Evolutionary conservation across 2,888 invertebrate species (phyloP).

Genomic region (Apantesis nais): DNA sequence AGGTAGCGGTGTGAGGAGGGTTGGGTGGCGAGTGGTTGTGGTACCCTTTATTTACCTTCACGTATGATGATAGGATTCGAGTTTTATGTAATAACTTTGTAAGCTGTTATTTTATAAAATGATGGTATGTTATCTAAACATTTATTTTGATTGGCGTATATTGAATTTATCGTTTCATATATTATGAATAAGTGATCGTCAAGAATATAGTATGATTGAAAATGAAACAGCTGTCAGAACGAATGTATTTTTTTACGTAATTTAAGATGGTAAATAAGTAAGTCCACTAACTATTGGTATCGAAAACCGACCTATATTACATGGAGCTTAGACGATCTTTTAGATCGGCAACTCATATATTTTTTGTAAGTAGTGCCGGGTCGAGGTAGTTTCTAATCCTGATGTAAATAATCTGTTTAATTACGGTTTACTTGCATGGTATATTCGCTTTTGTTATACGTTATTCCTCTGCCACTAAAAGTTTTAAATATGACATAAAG

Average conservation of each 20-base stretch:
- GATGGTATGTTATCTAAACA: neutral
- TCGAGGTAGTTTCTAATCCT: too few relatives aligned
- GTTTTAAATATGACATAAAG: too few relatives aligned
- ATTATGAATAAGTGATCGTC: neutral
- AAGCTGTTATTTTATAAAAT: neutral
- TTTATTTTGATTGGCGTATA: neutral
- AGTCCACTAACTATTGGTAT: too few relatives aligned
- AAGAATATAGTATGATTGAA: neutral
- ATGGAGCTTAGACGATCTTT: too few relatives aligned
- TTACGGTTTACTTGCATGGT: too few relatives aligned
- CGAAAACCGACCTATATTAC: too few relatives aligned
- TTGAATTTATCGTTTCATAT: neutral
- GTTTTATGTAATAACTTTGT: slow-evolving; percentile 9
- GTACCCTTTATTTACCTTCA: slow-evolving; percentile 19
- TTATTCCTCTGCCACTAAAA: too few relatives aligned
- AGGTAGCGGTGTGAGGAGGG: slow-evolving; percentile 15
- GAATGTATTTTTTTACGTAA: neutral
- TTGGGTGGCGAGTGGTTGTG: slow-evolving; percentile 11
- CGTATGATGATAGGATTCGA: slow-evolving; percentile 15
- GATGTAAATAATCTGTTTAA: too few relatives aligned
- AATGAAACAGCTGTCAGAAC: neutral
- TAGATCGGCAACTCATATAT: too few relatives aligned
- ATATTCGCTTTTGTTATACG: too few relatives aligned
- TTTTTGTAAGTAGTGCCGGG: too few relatives aligned
- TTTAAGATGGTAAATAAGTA: neutral